These are phyloP conservation scores for Clarias fuscus DNA, from an alignment of 2,797 vertebrate genomes.

Conservation along the genomic window DNA sequence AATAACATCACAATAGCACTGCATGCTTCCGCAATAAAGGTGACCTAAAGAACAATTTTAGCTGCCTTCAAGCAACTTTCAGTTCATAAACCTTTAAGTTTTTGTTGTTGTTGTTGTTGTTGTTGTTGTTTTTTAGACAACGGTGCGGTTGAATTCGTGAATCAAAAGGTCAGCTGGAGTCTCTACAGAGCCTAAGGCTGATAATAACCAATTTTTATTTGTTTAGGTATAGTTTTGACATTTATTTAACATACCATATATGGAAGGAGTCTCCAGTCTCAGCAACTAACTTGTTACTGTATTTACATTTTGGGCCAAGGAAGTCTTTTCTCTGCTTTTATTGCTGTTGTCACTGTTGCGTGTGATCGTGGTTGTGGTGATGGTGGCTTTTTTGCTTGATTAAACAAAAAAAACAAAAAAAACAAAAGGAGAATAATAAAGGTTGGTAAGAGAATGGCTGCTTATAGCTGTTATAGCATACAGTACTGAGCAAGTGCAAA, in stretches of 20 bases:
- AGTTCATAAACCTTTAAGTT: neutral
- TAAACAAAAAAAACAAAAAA: no score
- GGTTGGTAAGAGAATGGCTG: neutral
- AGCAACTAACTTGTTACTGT: neutral
- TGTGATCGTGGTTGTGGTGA: neutral
- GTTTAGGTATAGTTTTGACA: neutral
- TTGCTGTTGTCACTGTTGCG: neutral
- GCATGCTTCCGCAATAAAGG: neutral
- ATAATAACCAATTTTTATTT: neutral
- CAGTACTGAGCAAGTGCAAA: no score
- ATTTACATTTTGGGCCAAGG: neutral
- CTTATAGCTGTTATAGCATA: neutral
- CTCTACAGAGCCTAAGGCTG: neutral
- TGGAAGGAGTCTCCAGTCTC: neutral
- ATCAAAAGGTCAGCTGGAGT: neutral
- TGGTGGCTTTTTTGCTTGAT: neutral
- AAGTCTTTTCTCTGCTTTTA: neutral
- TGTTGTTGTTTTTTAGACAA: neutral
- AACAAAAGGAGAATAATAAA: neutral
- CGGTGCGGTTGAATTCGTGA: neutral
- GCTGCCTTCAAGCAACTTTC: neutral
- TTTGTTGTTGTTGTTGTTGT: no score
- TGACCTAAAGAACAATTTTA: neutral
- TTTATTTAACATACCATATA: neutral
- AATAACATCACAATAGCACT: conserved; percentile 16